A percentile compares a stretch with the other conserved stretches of the same genome.
Evolutionary conservation across 2,888 invertebrate genomes (phyloP).

Genomic region (Branchipolynoe longqiensis): DNA sequence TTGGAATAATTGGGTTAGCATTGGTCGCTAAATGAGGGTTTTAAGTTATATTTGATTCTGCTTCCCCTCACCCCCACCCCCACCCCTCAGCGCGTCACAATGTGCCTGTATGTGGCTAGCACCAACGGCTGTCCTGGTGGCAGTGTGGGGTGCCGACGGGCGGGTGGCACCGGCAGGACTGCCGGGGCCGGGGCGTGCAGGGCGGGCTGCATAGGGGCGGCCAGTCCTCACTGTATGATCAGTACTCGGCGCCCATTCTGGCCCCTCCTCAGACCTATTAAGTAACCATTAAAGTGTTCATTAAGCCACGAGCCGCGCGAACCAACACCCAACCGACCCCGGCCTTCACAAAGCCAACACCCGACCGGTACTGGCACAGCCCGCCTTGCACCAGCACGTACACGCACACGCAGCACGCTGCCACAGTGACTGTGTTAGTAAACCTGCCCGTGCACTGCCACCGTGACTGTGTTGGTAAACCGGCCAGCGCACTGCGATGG

Average conservation of each 20-base stretch:
- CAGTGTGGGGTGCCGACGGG: background rate
- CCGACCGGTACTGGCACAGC: no score
- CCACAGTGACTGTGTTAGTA: no score
- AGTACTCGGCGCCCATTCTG: background rate
- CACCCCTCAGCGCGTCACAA: background rate
- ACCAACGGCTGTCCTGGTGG: background rate
- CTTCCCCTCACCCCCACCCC: no score
- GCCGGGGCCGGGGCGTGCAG: background rate
- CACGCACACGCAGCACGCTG: no score
- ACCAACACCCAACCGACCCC: no score
- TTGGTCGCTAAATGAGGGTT: background rate
- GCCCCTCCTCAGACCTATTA: constrained; percentile 8
- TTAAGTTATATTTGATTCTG: background rate
- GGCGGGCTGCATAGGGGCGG: background rate
- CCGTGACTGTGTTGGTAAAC: no score
- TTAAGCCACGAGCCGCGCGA: no score
- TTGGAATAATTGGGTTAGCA: background rate
- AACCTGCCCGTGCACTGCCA: no score
- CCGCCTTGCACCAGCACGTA: no score
- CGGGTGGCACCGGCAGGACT: background rate
- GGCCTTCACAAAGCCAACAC: no score
- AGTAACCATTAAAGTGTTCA: constrained; percentile 36
- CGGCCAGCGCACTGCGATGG: no score
- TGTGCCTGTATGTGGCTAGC: background rate
- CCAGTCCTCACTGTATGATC: constrained; percentile 21